Evolutionary conservation across 2,113 vertebrate genomes (phyloP).

Genomic region (Spea multiplicata): DNA sequence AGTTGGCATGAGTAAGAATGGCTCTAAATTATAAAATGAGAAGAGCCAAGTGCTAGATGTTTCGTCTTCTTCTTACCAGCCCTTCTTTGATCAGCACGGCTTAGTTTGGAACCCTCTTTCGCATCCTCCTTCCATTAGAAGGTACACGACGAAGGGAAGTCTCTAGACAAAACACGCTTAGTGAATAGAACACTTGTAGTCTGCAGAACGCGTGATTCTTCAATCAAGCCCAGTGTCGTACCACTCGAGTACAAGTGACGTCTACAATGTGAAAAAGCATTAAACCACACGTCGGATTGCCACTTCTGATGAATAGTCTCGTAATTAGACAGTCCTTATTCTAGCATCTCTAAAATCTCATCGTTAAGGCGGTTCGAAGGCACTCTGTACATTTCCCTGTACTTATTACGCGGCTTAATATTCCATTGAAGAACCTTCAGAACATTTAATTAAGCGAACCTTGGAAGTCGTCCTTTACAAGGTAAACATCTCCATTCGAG

Average conservation of each 20-base stretch:
- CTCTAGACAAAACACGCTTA: no score
- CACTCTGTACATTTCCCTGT: not conserved
- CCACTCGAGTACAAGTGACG: not conserved
- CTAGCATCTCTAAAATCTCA: slow-evolving; percentile 24
- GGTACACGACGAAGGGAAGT: no score
- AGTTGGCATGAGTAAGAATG: no score
- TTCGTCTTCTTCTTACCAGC: no score
- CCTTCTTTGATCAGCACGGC: no score
- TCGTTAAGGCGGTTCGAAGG: slow-evolving; percentile 19
- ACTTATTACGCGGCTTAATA: slow-evolving; percentile 16
- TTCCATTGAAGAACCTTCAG: slow-evolving; percentile 11
- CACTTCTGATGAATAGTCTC: slow-evolving; percentile 9
- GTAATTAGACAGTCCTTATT: slow-evolving; percentile 28
- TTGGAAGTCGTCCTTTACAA: not conserved
- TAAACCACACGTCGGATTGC: not conserved
- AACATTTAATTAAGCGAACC: slow-evolving; percentile 37
- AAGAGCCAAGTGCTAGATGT: no score
- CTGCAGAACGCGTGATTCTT: no score
- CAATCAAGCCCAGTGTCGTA: not conserved
- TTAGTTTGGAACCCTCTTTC: no score
- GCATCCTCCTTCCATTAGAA: no score
- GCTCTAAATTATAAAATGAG: no score
- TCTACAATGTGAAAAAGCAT: not conserved
- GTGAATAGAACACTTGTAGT: no score
- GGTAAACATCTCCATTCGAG: slow-evolving; percentile 25